Percentiles rank a stretch among this genome's conserved stretches.
Conservation (phyloP, 2,113 vertebrate species). For the Axis porcinus region DNA sequence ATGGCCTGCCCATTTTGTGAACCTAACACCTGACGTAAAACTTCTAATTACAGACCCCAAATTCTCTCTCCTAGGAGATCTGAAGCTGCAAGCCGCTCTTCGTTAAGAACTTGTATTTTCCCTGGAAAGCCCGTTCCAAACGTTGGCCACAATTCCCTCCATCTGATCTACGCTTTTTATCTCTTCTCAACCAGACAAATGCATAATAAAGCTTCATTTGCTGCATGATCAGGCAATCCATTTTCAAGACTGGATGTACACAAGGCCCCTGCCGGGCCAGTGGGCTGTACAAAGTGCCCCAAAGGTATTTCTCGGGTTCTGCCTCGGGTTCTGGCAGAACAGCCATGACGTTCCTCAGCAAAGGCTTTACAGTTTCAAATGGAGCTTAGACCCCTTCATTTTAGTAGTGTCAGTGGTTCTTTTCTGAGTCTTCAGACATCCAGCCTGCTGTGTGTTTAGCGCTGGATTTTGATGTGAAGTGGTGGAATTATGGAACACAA, state of each 20-base stretch:
- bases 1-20: constrained; percentile 25
- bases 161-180: constrained; percentile 48
- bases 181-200: constrained; percentile 46
- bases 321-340: constrained; percentile 39
- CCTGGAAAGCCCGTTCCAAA: constrained; percentile 49
- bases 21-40: constrained; percentile 60
- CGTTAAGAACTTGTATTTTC: constrained; percentile 54
- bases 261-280: background rate
- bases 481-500: background rate
- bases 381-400: background rate
- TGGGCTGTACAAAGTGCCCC: background rate
- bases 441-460: background rate
- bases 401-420: background rate
- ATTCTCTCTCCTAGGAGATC: constrained; percentile 53
- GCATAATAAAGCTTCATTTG: constrained; percentile 29
- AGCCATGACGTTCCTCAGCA: background rate
- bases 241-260: background rate
- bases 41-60: constrained; percentile 57
- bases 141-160: constrained; percentile 24
- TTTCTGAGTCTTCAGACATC: background rate
- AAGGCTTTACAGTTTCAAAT: constrained; percentile 15
- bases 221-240: constrained; percentile 29
- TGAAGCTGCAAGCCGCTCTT: constrained; percentile 12
- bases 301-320: constrained; percentile 32
- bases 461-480: background rate